These are phyloP conservation scores for Geotrupes spiniger DNA, from an alignment of 2,888 invertebrate species.

Conservation along the genomic window DNA sequence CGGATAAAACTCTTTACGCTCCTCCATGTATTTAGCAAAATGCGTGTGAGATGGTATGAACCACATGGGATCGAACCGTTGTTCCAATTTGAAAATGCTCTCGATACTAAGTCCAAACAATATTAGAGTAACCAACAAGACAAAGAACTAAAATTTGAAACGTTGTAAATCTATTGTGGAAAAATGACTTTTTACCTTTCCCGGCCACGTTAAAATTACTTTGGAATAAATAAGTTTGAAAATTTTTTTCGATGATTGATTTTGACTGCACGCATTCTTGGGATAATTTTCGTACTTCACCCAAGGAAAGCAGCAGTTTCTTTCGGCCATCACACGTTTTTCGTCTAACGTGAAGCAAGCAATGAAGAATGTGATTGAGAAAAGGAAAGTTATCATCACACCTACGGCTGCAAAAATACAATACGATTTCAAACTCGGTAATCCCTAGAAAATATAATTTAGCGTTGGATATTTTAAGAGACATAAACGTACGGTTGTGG, in stretches of 20 bases:
- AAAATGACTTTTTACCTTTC: conserved; percentile 54
- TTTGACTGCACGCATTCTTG: conserved; percentile 55
- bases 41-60: conserved; percentile 72
- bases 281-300: conserved; percentile 59
- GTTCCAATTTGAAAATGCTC: conserved; percentile 64
- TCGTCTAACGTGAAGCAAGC: conserved; percentile 74
- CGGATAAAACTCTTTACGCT: conserved; percentile 63
- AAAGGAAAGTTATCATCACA: conserved; percentile 71
- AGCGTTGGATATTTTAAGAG: conserved; percentile 3
- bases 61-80: conserved; percentile 78
- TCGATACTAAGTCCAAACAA: conserved; percentile 62
- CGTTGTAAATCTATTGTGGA: not conserved
- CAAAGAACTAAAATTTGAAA: conserved; percentile 46
- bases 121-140: conserved; percentile 59
- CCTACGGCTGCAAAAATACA: conserved; percentile 78
- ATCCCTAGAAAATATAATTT: conserved; percentile 54
- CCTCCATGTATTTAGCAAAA: conserved; percentile 59
- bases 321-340: conserved; percentile 58
- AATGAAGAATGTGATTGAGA: conserved; percentile 78
- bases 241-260: conserved; percentile 56
- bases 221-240: conserved; percentile 63
- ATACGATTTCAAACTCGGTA: conserved; percentile 78
- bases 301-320: conserved; percentile 68
- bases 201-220: conserved; percentile 62
- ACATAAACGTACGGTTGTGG: conserved; percentile 61